These are phyloP conservation scores for Zaprionus kolodkinae DNA, from an alignment of 1,140 invertebrate species.

Conservation along the genomic window DNA sequence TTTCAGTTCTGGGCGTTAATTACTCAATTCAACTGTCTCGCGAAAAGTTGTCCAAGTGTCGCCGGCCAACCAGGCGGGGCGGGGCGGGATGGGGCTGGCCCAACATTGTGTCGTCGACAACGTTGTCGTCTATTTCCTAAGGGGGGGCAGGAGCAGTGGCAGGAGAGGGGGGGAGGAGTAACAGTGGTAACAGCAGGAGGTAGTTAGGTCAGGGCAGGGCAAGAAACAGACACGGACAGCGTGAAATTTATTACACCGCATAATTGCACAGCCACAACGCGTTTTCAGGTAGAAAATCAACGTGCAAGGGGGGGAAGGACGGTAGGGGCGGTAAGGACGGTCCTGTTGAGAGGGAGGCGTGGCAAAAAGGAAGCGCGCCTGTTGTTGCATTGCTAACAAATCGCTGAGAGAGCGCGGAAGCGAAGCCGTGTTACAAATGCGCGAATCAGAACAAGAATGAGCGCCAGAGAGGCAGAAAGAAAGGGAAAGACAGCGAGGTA, in stretches of 20 bases:
- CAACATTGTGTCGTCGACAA: slow-evolving; percentile 52
- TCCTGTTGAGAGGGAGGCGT: background rate
- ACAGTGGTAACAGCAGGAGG: background rate
- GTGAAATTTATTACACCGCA: slow-evolving; percentile 81
- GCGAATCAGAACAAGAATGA: slow-evolving; percentile 65
- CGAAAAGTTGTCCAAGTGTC: slow-evolving; percentile 55
- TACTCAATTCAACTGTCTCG: slow-evolving; percentile 75
- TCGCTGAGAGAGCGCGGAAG: slow-evolving; percentile 72
- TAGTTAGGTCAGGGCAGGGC: slow-evolving; percentile 3
- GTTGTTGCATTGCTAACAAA: slow-evolving; percentile 81
- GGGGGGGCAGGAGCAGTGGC: background rate
- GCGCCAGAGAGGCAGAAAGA: slow-evolving; percentile 17
- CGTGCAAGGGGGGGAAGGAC: slow-evolving; percentile 24
- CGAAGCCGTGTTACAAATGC: slow-evolving; percentile 80
- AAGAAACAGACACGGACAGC: slow-evolving; percentile 64
- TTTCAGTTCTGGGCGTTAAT: slow-evolving; percentile 62
- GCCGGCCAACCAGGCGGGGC: slow-evolving; percentile 27
- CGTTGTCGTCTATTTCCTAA: slow-evolving; percentile 6
- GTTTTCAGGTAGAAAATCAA: slow-evolving; percentile 56
- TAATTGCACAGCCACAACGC: slow-evolving; percentile 80
- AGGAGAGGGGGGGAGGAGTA: background rate
- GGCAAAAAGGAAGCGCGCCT: slow-evolving; percentile 45
- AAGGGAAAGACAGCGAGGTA: background rate
- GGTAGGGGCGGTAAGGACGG: background rate
- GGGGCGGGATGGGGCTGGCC: slow-evolving; percentile 10